Conservation (phyloP, 2,888 invertebrate species). For the Sinohyriopsis cumingii region DNA sequence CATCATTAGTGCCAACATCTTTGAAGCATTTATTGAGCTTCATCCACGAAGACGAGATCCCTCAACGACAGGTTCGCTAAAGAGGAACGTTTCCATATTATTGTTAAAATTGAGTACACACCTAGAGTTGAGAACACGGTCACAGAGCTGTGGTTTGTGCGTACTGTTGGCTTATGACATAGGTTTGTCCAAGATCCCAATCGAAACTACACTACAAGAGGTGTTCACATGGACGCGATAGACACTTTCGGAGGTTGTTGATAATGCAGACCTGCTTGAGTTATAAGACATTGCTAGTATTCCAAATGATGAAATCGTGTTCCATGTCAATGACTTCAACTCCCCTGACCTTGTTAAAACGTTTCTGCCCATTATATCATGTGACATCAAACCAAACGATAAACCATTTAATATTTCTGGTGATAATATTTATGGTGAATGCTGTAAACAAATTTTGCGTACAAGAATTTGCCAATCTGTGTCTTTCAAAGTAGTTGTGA, state of each 20-base stretch:
- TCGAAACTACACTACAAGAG: slow-evolving; percentile 48
- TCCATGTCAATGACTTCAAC: slow-evolving; percentile 52
- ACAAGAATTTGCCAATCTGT: no score
- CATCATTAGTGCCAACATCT: slow-evolving; percentile 56
- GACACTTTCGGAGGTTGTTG: slow-evolving; percentile 62
- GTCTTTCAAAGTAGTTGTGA: no score
- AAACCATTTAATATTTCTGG: slow-evolving; percentile 21
- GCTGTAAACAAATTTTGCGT: no score
- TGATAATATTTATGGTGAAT: neutral
- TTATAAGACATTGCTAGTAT: slow-evolving; percentile 52
- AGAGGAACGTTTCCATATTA: slow-evolving; percentile 26
- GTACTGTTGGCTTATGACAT: slow-evolving; percentile 58
- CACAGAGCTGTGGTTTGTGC: slow-evolving; percentile 41
- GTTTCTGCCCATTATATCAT: slow-evolving; percentile 56
- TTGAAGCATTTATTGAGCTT: slow-evolving; percentile 47
- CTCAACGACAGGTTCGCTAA: slow-evolving; percentile 33
- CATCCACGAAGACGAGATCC: slow-evolving; percentile 35
- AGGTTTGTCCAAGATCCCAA: slow-evolving; percentile 56
- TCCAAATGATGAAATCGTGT: slow-evolving; percentile 49
- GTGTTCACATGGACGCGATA: slow-evolving; percentile 42
- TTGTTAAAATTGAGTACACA: slow-evolving; percentile 31
- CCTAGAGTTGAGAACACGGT: slow-evolving; percentile 50
- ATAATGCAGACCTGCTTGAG: slow-evolving; percentile 50
- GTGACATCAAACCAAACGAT: slow-evolving; percentile 41
- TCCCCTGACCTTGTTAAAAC: slow-evolving; percentile 54